A percentile compares a stretch with the other conserved stretches of the same genome.
Conservation (phyloP, 2,888 invertebrate species). For the Diachrysia chrysitis region DNA sequence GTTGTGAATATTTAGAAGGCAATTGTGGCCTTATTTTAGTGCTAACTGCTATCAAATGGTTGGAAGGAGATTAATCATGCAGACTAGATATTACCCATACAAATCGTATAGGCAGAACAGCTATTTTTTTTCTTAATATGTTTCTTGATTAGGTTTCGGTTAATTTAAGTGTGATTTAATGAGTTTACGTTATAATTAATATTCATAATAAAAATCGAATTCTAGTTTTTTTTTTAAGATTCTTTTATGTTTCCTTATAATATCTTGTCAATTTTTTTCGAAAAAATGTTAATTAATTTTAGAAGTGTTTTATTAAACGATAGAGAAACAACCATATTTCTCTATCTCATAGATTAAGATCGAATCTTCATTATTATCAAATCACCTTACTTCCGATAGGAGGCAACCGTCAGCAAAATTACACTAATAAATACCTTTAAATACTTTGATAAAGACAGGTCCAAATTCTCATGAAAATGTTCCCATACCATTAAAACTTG, state of each 20-base stretch:
- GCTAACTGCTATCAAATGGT: slow-evolving; percentile 35
- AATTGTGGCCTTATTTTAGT: slow-evolving; percentile 48
- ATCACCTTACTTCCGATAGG: slow-evolving; percentile 38
- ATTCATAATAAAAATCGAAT: slow-evolving; percentile 1
- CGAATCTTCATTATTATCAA: slow-evolving; percentile 33
- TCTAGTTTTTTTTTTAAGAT: not conserved
- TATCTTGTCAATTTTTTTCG: too few relatives aligned
- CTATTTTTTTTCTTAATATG: not conserved
- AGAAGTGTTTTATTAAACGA: not conserved
- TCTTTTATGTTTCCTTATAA: not conserved
- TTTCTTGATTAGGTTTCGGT: not conserved
- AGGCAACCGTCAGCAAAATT: slow-evolving; percentile 46
- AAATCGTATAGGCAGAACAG: not conserved
- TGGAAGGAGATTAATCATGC: slow-evolving; percentile 35
- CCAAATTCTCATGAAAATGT: slow-evolving; percentile 54
- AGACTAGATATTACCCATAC: not conserved
- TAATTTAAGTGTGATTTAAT: not conserved
- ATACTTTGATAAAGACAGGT: slow-evolving; percentile 44
- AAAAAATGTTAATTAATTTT: not conserved
- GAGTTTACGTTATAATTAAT: not conserved
- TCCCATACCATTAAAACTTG: slow-evolving; percentile 59
- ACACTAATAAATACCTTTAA: slow-evolving; percentile 53
- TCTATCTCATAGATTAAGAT: slow-evolving; percentile 14
- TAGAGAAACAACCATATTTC: slow-evolving; percentile 10
- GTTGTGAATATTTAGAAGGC: slow-evolving; percentile 60